A percentile compares a stretch with the other conserved stretches of the same genome.
Evolutionary conservation across 2,113 vertebrate genomes (phyloP).

Genomic region (Campylorhamphus procurvoides): DNA sequence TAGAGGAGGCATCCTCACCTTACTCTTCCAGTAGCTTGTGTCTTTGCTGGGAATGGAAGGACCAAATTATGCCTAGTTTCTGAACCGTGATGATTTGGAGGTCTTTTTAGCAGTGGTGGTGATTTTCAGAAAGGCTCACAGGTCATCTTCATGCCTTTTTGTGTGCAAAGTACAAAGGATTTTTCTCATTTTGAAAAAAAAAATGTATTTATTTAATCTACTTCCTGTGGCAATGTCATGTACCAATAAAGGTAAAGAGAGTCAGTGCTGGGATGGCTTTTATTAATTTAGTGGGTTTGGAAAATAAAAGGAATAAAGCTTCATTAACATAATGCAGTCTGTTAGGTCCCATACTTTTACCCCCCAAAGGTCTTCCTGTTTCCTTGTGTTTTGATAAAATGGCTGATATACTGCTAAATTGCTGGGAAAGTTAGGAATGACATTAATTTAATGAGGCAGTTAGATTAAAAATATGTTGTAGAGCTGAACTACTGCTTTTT

Average conservation of each 20-base stretch:
- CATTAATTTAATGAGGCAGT: background rate
- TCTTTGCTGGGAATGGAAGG: background rate
- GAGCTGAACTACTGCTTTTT: slow-evolving; percentile 17
- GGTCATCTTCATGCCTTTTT: background rate
- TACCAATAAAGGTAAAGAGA: background rate
- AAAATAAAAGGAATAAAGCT: background rate
- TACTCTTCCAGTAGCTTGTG: background rate
- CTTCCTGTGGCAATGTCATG: background rate
- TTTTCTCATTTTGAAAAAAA: background rate
- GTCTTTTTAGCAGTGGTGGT: background rate
- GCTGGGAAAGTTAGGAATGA: background rate
- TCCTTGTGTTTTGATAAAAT: slow-evolving; percentile 28
- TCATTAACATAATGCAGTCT: background rate
- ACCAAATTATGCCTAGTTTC: background rate
- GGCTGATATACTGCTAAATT: slow-evolving; percentile 4
- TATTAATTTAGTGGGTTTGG: background rate
- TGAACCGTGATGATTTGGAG: background rate
- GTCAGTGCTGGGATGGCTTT: background rate
- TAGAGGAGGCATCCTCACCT: background rate
- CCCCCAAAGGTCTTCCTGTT: slow-evolving; percentile 5
- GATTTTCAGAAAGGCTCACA: background rate
- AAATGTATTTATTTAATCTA: background rate
- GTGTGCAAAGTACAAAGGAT: background rate
- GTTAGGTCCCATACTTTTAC: background rate
- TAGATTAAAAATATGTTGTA: slow-evolving; percentile 30